Percentiles rank a stretch among this genome's conserved stretches.
Conservation (phyloP, 2,888 invertebrate species). For the Ectemnius lituratus region DNA sequence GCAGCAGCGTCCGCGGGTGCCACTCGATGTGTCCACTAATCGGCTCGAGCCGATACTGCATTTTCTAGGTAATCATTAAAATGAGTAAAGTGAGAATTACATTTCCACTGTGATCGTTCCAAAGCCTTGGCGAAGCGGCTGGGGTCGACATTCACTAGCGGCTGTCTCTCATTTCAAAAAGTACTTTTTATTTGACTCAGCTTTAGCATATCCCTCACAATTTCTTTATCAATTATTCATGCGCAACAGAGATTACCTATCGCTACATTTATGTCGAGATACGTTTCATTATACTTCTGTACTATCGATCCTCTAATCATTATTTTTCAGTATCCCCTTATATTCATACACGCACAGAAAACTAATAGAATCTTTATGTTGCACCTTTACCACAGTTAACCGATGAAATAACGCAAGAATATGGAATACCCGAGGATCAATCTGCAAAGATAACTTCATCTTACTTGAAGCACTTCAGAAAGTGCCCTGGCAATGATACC, state of each 20-base stretch:
- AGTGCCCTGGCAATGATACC: constrained; percentile 88
- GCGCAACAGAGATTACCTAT: background rate
- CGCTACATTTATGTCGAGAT: background rate
- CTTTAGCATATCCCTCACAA: background rate
- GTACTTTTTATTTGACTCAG: no score
- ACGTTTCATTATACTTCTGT: constrained; percentile 38
- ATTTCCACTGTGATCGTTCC: constrained; percentile 63
- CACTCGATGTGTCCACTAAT: constrained; percentile 76
- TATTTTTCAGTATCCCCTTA: constrained; percentile 41
- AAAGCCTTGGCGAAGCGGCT: constrained; percentile 50
- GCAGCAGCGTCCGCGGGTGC: constrained; percentile 77
- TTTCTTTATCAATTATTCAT: background rate
- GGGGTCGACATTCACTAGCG: constrained; percentile 4
- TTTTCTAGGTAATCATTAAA: constrained; percentile 78
- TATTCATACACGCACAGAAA: background rate
- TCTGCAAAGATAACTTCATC: constrained; percentile 84
- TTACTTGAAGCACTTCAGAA: constrained; percentile 87
- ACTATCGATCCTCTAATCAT: constrained; percentile 45
- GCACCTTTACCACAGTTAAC: constrained; percentile 75
- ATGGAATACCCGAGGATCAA: constrained; percentile 83
- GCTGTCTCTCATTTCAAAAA: no score
- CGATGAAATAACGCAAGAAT: constrained; percentile 82
- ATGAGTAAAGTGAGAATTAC: constrained; percentile 70
- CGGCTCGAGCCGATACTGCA: constrained; percentile 77
- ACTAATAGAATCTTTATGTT: constrained; percentile 20